Percentiles rank a stretch among this genome's conserved stretches.
phyloP scores from a whole-genome alignment of 1,140 invertebrate genomes.

The Drosophila arizonae region DNA sequence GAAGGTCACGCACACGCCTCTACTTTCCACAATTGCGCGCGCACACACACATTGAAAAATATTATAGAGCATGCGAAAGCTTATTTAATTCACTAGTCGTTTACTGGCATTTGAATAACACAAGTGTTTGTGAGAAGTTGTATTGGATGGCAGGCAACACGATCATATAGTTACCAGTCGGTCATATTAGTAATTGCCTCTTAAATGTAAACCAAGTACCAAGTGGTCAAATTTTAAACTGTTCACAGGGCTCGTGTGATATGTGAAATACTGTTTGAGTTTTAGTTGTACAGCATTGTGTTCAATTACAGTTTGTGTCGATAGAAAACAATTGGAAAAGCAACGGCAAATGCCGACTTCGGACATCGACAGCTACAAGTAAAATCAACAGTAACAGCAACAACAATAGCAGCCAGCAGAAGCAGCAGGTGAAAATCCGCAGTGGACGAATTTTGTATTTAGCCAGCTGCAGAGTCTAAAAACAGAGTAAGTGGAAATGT shows the following conservation, averaged over 20 bases:
- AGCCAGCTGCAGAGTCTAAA: not conserved
- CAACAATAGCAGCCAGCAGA: not conserved
- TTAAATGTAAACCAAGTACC: not conserved
- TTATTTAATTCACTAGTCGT: conserved; percentile 35
- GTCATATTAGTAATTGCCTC: conserved; percentile 22
- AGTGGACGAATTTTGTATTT: not conserved
- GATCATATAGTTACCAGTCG: conserved; percentile 7
- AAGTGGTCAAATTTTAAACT: not conserved
- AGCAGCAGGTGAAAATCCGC: not conserved
- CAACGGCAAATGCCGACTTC: not conserved
- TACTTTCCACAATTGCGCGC: conserved; percentile 43
- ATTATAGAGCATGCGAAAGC: conserved; percentile 33
- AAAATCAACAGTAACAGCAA: conserved; percentile 12
- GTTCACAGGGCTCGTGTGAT: not conserved
- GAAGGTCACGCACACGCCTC: conserved; percentile 29
- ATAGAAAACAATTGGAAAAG: not conserved
- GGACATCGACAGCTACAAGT: not conserved
- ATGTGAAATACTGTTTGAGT: not conserved
- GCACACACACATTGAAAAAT: conserved; percentile 36
- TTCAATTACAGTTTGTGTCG: not conserved
- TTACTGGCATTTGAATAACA: conserved; percentile 31
- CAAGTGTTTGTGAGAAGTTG: conserved; percentile 18
- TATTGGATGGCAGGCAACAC: not conserved
- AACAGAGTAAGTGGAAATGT: conserved; percentile 26
- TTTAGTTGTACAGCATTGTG: not conserved